Evolutionary conservation across 2,113 vertebrate species (phyloP).

Genomic region (Pardalotus punctatus): DNA sequence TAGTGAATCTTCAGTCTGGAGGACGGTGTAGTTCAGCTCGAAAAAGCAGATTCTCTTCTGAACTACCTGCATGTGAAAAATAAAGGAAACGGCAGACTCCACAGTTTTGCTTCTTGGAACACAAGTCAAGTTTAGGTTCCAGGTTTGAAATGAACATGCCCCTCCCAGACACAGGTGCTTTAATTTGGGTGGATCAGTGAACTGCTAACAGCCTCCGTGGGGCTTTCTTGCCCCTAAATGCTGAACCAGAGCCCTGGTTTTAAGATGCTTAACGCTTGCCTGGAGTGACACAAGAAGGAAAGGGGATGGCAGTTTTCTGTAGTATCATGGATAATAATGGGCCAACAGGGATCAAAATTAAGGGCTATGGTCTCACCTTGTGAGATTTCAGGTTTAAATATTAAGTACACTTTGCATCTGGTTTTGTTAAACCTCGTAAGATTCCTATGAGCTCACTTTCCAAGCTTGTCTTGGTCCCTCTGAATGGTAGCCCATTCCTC

Average conservation of each 20-base stretch:
- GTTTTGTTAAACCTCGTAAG: background rate
- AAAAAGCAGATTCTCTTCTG: background rate
- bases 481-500: background rate
- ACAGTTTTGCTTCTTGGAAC: background rate
- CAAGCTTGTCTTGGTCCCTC: background rate
- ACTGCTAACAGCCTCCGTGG: background rate
- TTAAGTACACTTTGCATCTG: background rate
- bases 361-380: background rate
- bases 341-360: background rate
- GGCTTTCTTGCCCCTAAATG: background rate
- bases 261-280: background rate
- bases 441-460: background rate
- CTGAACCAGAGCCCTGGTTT: background rate
- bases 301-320: background rate
- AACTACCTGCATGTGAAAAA: background rate
- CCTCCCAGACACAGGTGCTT: background rate
- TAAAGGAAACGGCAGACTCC: background rate
- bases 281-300: background rate
- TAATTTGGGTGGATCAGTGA: background rate
- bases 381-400: background rate
- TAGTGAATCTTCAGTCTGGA: background rate
- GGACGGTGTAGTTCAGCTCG: background rate
- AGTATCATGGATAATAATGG: rapidly evolving
- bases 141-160: background rate
- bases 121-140: background rate